A percentile compares a stretch with the other conserved stretches of the same genome.
Evolutionary conservation across 2,888 invertebrate species (phyloP).

Genomic region (Poecilobothrus nobilitatus): DNA sequence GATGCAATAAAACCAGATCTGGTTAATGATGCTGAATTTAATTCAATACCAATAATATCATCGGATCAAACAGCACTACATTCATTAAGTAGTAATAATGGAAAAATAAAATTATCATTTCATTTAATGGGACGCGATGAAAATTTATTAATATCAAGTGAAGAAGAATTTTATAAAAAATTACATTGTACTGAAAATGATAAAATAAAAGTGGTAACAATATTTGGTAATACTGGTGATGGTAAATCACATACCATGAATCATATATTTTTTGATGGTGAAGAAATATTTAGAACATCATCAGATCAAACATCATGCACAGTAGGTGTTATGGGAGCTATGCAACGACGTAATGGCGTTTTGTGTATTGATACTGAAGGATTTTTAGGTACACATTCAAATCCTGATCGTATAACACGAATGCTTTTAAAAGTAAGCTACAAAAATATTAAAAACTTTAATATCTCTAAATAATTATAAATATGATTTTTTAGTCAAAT

Average conservation of each 20-base stretch:
- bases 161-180: slow-evolving; percentile 47
- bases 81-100: slow-evolving; percentile 20
- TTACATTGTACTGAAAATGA: slow-evolving; percentile 39
- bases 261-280: slow-evolving; percentile 58
- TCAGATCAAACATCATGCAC: slow-evolving; percentile 59
- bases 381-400: slow-evolving; percentile 49
- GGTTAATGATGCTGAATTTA: slow-evolving; percentile 33
- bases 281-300: slow-evolving; percentile 46
- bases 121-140: slow-evolving; percentile 56
- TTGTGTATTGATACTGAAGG: slow-evolving; percentile 75
- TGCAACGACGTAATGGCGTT: slow-evolving; percentile 54
- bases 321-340: slow-evolving; percentile 69
- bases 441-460: not conserved
- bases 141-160: slow-evolving; percentile 49
- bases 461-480: not conserved
- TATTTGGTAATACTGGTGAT: slow-evolving; percentile 78
- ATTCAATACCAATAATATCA: slow-evolving; percentile 36
- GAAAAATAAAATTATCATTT: slow-evolving; percentile 34
- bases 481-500: too few relatives aligned
- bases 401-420: slow-evolving; percentile 46
- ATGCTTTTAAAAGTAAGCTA: slow-evolving; percentile 56
- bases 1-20: slow-evolving; percentile 34
- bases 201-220: slow-evolving; percentile 69
- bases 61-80: slow-evolving; percentile 26
- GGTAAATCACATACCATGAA: slow-evolving; percentile 75